phyloP scores from a whole-genome alignment of 2,113 vertebrate genomes.

The Carollia perspicillata region DNA sequence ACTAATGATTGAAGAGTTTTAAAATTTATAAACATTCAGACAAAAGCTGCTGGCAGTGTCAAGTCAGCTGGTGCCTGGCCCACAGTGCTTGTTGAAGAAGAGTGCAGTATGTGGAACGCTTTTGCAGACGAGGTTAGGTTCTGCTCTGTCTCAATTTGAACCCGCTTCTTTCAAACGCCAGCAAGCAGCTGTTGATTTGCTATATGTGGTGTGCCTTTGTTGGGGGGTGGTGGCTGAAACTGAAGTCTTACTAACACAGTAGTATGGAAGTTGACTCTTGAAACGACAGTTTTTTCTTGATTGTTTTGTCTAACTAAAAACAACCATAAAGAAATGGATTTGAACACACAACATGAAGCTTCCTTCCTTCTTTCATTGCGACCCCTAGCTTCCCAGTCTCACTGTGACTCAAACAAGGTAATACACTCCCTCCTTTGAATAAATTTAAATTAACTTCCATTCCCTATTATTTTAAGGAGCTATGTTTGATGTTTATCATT shows the following conservation, averaged over 20 bases:
- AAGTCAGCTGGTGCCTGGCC: not conserved
- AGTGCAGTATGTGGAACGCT: fast-evolving
- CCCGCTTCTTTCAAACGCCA: not conserved
- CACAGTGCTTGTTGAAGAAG: not conserved
- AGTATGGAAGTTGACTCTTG: not conserved
- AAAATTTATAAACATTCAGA: not conserved
- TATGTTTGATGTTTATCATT: not conserved
- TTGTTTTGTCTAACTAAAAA: not conserved
- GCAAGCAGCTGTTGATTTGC: not conserved
- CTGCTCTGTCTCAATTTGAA: not conserved
- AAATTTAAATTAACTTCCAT: not conserved
- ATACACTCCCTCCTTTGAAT: not conserved
- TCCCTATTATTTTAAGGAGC: not conserved
- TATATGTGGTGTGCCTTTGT: fast-evolving
- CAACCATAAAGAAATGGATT: not conserved
- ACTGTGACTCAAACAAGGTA: not conserved
- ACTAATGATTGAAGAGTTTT: not conserved
- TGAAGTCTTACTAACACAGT: not conserved
- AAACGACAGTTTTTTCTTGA: not conserved
- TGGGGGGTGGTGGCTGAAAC: not conserved
- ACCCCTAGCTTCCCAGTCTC: not conserved
- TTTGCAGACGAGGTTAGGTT: not conserved
- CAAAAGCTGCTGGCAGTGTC: not conserved
- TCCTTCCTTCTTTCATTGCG: not conserved
- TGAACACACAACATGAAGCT: not conserved